Base-by-base conservation (phyloP, 2,113 vertebrate species). In the Donacobius atricapilla region DNA sequence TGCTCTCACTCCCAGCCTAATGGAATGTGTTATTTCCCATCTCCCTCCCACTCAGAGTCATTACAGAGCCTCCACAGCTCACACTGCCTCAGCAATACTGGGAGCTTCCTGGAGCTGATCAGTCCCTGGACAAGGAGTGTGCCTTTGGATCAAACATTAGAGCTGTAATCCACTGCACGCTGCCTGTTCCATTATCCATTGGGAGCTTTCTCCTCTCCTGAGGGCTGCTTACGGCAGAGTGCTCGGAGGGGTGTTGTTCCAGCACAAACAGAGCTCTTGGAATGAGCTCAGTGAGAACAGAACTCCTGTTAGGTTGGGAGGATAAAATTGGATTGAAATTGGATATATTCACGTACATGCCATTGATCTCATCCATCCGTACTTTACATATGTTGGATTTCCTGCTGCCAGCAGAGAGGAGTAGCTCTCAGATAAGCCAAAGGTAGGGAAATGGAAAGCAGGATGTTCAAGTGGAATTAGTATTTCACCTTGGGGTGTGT, bases 251-350 rank as follows among this genome's bases (percentile, higher is more conserved):
- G 69, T 86, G 90, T 84, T 93, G 75, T 95, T 96, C 90, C 79
- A 96, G 93, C 71, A 86, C 93, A 91, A 93, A 91, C 83, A 94
- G 72, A 71, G 83, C 88, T 94, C 76, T 88, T 92, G 83, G 94
- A 94, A 92, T 44, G 92, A 97, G 92, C 93, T 90, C 86, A 88
- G 91, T 1, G 58, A 93, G 95, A 95, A 73, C 79, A 95, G 94
- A 87, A 92, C 84, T 93, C 75, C 40, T 88, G 92, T 87, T 94
- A 85, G 91, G 40, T 84, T 83, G 50, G 75, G 91, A 92, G 93
- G 94, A 80, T 95, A 89, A 96, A 96, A 97, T 90, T 96, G 94
- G 94, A 91, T 96, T 96, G 94, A 66, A 95, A 94, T 87, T 78
- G 88, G 95, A 90, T 96, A 57, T 77, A 64, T 77, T 92, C 91